A percentile compares a stretch with the other conserved stretches of the same genome.
These are phyloP conservation scores for Sanderia malayensis DNA, from an alignment of 30 jellyfish, hydroid and myxozoan species.

Conservation along the genomic window DNA sequence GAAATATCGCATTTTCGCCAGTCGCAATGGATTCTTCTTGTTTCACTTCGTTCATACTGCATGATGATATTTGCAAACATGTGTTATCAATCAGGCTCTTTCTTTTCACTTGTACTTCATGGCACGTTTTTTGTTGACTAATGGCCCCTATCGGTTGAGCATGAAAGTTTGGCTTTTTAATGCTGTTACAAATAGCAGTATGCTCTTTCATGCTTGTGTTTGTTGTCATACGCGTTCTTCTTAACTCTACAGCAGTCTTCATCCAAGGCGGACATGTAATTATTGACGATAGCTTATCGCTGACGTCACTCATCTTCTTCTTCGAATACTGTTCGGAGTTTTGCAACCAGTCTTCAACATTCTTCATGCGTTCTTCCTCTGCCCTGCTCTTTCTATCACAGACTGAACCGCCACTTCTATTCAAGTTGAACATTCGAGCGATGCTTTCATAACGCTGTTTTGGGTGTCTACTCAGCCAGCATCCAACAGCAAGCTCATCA, in stretches of 20 bases:
- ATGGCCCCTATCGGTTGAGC: no score
- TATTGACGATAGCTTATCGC: neutral
- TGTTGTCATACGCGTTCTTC: constrained; percentile 10
- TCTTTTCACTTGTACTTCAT: neutral
- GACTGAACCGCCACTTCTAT: no score
- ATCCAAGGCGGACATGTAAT: constrained; percentile 36
- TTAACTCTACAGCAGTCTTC: constrained; percentile 41
- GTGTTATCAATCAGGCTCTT: neutral
- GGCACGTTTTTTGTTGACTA: neutral
- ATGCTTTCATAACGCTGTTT: no score
- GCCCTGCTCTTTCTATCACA: no score
- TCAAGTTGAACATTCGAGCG: no score
- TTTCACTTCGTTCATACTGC: no score
- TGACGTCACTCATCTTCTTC: neutral
- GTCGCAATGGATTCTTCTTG: neutral
- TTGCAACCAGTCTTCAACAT: constrained; percentile 31
- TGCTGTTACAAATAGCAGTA: no score
- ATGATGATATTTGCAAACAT: neutral
- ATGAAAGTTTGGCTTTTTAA: no score
- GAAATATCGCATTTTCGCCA: neutral
- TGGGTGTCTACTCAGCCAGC: no score
- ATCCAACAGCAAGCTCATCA: no score
- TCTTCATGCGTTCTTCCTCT: neutral
- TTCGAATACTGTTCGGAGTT: constrained; percentile 22
- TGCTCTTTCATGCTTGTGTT: neutral